These are phyloP conservation scores for human (Homo sapiens) DNA, from an alignment of 2,113 vertebrate genomes.

Conservation along the genomic window GRCh38 chr15:49578501-49579000, in stretches of 20 bases:
- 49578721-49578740: background rate
- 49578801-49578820: background rate
- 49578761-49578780: background rate
- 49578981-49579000: background rate
- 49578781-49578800: conserved; percentile 2
- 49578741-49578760: background rate
- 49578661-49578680: background rate
- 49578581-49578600: background rate
- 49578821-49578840: background rate
- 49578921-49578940: background rate
- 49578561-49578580: background rate
- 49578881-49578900: background rate
- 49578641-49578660: background rate
- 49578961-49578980: background rate
- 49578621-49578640: conserved; percentile 13
- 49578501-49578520: background rate
- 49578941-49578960: background rate
- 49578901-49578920: background rate
- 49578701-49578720: background rate
- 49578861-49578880: background rate
- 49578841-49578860: background rate
- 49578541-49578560: background rate
- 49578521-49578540: background rate
- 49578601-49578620: background rate
- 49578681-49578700: background rate